Evolutionary conservation across 1,140 invertebrate species (phyloP), one percentile per base, ranked within the genome.

Genomic region (Harlomillsia oculata): DNA sequence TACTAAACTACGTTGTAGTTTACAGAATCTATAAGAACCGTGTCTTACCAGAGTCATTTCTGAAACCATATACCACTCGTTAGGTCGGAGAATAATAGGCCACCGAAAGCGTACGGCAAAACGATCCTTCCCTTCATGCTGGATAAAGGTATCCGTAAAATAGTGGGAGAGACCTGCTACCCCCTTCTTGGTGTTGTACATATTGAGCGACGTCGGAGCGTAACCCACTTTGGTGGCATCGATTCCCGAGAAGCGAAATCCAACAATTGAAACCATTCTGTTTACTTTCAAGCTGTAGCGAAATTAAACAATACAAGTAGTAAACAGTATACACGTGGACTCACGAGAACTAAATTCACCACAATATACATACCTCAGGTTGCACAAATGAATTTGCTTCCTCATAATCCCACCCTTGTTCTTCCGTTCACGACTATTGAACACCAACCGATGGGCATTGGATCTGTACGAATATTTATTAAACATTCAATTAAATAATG

Each of bases 61-160:
- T 1, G 56, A 52, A 1, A 49, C 51, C 23, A 58, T 58, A 34
- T 58, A 58, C 56, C 56, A 58, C 23, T 58, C 56, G 26, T 58
- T 58, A 5, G 56, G 48, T n/a, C 43, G 39, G 16, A 58, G 36
- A n/a, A 23, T 45, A 21, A 58, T 58, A 26, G 56, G 56, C 49
- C 51, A 52, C 14, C 53, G 44, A 32, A 58, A 58, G 23, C 37
- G 44, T 13, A 58, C 49, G 5, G 49, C 37, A 26, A 58, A 52
- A 8, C 56, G n/a, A 16, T 58, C 56, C 34, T 58, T 58, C 9
- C 56, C 56, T 21, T 58, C 56, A 14, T 34, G 23, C 0, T 40
- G 23, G 3, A 58, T 43, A 2, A 8, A 45, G 11, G 50, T 58
- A 20, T 58, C 56, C 0, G 49, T 52, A n/a, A n/a, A n/a, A 49